Conservation (phyloP, 2,888 invertebrate species). For the Creontiades dilutus region DNA sequence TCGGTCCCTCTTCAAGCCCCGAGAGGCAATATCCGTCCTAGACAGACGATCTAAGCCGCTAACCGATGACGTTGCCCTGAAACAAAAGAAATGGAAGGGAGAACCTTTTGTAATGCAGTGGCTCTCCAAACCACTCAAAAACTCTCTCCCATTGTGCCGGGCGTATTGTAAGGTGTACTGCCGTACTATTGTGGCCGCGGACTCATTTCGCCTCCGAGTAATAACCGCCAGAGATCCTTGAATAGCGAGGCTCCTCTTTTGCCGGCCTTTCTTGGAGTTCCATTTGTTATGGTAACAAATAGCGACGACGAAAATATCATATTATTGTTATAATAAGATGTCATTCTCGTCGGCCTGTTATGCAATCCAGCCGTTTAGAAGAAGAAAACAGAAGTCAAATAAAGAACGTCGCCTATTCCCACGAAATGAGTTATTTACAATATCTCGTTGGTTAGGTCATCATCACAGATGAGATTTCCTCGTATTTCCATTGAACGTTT, state of each 20-base stretch:
- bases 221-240: not conserved
- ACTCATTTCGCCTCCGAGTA: constrained; percentile 26
- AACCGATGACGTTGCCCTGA: constrained; percentile 27
- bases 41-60: not conserved
- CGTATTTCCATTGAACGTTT: too few relatives aligned
- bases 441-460: too few relatives aligned
- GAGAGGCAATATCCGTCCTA: not conserved
- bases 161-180: constrained; percentile 25
- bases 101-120: not conserved
- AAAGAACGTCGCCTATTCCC: too few relatives aligned
- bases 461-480: too few relatives aligned
- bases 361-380: too few relatives aligned
- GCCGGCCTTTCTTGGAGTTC: not conserved
- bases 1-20: not conserved
- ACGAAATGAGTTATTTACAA: too few relatives aligned
- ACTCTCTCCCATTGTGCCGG: constrained; percentile 15
- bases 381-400: too few relatives aligned
- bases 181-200: constrained; percentile 30
- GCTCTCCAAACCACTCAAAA: constrained; percentile 35
- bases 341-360: too few relatives aligned
- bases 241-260: too few relatives aligned
- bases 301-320: too few relatives aligned
- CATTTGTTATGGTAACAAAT: not conserved
- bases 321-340: too few relatives aligned
- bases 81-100: not conserved